phyloP scores from a whole-genome alignment of 1,140 invertebrate genomes.

The Teleopsis dalmanni region DNA sequence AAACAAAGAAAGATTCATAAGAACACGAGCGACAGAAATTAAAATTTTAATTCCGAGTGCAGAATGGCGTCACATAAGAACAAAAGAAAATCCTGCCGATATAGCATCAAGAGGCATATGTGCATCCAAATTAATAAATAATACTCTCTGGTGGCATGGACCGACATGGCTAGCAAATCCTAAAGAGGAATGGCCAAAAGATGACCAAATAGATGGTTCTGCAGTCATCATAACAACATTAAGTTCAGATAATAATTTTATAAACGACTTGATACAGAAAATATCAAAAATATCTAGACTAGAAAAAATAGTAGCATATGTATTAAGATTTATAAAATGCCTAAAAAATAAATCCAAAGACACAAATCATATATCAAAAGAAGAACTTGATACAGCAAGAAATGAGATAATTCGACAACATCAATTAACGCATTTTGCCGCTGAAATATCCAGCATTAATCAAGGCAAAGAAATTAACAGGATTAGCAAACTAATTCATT shows the following conservation, averaged over 20 bases:
- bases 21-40: not conserved
- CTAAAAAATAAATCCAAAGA: not conserved
- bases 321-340: not conserved
- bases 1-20: not conserved
- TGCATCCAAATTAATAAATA: not conserved
- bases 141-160: slow-evolving; percentile 6
- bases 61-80: slow-evolving; percentile 1
- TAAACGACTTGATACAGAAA: too few species aligned
- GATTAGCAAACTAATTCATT: not conserved
- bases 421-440: not conserved
- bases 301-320: not conserved
- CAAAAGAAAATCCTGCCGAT: slow-evolving; percentile 8
- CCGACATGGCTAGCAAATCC: slow-evolving; percentile 1
- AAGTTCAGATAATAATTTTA: too few species aligned
- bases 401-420: not conserved
- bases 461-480: not conserved
- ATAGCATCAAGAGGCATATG: not conserved
- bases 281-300: not conserved
- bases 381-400: not conserved
- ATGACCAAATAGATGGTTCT: too few species aligned
- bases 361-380: not conserved
- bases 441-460: not conserved
- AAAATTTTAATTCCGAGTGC: not conserved
- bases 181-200: too few species aligned
- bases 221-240: too few species aligned